Evolutionary conservation across 1,140 invertebrate genomes (phyloP).

Genomic region (Belonocnema kinseyi): DNA sequence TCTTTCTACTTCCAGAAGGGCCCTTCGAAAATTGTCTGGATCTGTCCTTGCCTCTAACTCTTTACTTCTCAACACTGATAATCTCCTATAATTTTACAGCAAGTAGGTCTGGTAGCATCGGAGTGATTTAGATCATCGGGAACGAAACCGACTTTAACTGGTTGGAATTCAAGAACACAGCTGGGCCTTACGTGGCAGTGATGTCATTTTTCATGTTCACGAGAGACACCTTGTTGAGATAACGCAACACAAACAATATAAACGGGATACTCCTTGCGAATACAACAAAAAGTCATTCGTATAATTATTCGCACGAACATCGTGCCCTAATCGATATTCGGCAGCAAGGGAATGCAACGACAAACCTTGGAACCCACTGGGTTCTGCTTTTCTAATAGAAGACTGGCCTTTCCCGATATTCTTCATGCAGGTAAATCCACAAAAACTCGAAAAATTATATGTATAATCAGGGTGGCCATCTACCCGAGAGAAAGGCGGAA

Average conservation of each 20-base stretch:
- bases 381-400: constrained; percentile 83
- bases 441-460: neutral
- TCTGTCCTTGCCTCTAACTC: too few relatives aligned
- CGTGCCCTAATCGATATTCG: constrained; percentile 89
- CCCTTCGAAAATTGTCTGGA: too few relatives aligned
- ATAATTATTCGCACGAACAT: constrained; percentile 83
- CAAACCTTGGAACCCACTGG: constrained; percentile 86
- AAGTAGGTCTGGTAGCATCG: constrained; percentile 84
- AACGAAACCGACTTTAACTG: constrained; percentile 81
- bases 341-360: constrained; percentile 74
- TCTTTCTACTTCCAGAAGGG: too few relatives aligned
- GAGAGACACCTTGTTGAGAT: constrained; percentile 72
- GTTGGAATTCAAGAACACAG: constrained; percentile 82
- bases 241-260: too few relatives aligned
- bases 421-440: constrained; percentile 76
- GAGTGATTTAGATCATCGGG: constrained; percentile 86
- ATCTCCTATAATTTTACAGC: constrained; percentile 72
- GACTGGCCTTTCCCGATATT: constrained; percentile 92
- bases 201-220: constrained; percentile 81
- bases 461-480: neutral
- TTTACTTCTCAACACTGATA: too few relatives aligned
- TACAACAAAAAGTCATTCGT: constrained; percentile 63
- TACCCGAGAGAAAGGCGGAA: too few relatives aligned
- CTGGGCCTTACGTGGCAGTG: constrained; percentile 83
- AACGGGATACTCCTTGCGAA: too few relatives aligned